Evolutionary conservation across 2,113 vertebrate species (phyloP), one percentile per base, ranked within the genome.

Genomic region (Dicrurus megarhynchus): DNA sequence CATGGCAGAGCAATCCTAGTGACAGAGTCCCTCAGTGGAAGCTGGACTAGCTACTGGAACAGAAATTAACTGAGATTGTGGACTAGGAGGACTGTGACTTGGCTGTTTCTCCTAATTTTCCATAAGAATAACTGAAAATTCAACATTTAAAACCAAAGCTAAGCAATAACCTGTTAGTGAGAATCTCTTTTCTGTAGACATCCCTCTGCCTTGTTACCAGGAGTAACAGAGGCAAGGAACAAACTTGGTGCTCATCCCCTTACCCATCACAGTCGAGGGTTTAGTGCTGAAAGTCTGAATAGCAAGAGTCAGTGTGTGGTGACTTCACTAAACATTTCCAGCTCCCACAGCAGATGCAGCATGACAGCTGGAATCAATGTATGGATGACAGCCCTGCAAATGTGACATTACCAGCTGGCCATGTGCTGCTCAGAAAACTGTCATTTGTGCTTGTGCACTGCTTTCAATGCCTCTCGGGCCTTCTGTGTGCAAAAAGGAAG

Each of bases 391-490:
- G 50, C 56, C 32, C 61, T 88, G 65, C 59, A 79, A 32, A 52
- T 11, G 24, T 8, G 39, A 33, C 0, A 1, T 63, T 67, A 33
- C 28, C 59, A 35, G 41, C 50, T 46, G 37, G 63, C 37, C 15
- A 1, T 0, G 0, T 49, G 46, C 46, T 77, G 46, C 30, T 68
- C 46, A 27, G 44, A 46, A 75, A 22, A 35, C 18, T 52, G 3
- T 17, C 11, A 0, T 50, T 55, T 47, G 77, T 92, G 52, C 7
- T 4, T 12, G 30, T 49, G 46, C 12, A 1, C 30, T 52, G 11
- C 41, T 70, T 77, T 13, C 59, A 42, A 0, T 63, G n/a, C 16
- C 9, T 76, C 32, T 63, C 1, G 0, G 70, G 57, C 52, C 18
- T 37, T 57, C 46, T 69, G 5, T 60, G 63, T 60, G 41, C 46